Percentiles rank a stretch among this genome's conserved stretches.
phyloP scores from a whole-genome alignment of 2,888 invertebrate species.

The Ennomos fuscantarius region DNA sequence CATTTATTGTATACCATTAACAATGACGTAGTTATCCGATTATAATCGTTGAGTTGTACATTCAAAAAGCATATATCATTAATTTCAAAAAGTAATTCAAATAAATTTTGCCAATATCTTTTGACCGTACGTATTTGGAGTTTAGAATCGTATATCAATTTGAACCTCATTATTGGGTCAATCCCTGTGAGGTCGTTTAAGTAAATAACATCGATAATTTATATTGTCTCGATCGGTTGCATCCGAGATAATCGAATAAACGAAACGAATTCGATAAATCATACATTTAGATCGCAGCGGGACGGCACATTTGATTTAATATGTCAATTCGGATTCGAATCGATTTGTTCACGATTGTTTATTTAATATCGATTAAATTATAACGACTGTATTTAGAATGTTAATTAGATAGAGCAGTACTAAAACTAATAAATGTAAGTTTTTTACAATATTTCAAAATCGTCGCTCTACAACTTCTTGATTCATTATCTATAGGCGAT shows the following conservation, averaged over 20 bases:
- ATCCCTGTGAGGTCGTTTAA: conserved; percentile 26
- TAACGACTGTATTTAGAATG: conserved; percentile 24
- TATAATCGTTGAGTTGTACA: too few relatives aligned
- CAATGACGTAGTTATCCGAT: too few relatives aligned
- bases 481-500: too few relatives aligned
- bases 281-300: conserved; percentile 39
- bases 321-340: conserved; percentile 38
- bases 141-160: conserved; percentile 13
- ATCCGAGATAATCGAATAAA: conserved; percentile 34
- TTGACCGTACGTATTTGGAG: conserved; percentile 1
- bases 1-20: too few relatives aligned
- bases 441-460: conserved; percentile 13
- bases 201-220: conserved; percentile 30
- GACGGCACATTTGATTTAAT: conserved; percentile 38
- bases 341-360: conserved; percentile 30
- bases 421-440: conserved; percentile 18
- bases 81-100: too few relatives aligned
- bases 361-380: conserved; percentile 23
- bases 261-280: conserved; percentile 34
- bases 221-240: conserved; percentile 30
- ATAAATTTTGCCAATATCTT: too few relatives aligned
- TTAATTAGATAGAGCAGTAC: conserved; percentile 18
- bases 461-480: background rate
- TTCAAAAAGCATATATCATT: too few relatives aligned
- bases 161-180: conserved; percentile 16